A percentile compares a stretch with the other conserved stretches of the same genome.
These are phyloP conservation scores for Aphaenogaster ashmeadi DNA, from an alignment of 1,140 invertebrate genomes.

Conservation along the genomic window DNA sequence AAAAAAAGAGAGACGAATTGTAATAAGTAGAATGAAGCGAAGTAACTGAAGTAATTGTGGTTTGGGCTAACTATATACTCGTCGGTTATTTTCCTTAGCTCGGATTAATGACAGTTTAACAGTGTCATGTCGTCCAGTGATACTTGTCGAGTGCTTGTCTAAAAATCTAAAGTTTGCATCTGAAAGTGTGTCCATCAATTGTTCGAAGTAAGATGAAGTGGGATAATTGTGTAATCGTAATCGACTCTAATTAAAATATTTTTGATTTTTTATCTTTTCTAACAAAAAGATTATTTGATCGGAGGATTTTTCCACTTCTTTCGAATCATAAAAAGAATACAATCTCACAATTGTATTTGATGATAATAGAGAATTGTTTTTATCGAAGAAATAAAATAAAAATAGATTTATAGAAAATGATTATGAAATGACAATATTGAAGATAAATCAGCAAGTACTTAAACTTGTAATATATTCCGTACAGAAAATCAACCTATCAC, in stretches of 20 bases:
- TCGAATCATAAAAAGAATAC: not conserved
- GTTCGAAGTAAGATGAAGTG: constrained; percentile 32
- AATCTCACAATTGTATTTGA: not conserved
- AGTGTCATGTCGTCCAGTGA: constrained; percentile 52
- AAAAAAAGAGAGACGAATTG: constrained; percentile 37
- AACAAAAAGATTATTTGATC: not conserved
- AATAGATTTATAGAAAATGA: not conserved
- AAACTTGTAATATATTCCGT: not conserved
- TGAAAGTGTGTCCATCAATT: constrained; percentile 14
- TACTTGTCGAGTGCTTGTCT: constrained; percentile 40
- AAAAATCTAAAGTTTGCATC: constrained; percentile 34
- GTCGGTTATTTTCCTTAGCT: constrained; percentile 53
- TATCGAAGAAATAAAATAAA: not conserved
- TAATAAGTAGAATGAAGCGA: constrained; percentile 45
- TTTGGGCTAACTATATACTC: constrained; percentile 57
- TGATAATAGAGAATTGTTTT: not conserved
- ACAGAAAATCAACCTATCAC: not conserved
- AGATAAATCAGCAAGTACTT: not conserved
- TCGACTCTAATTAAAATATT: not conserved
- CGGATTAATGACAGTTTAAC: constrained; percentile 55
- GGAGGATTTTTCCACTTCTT: not conserved
- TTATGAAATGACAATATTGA: constrained; percentile 9
- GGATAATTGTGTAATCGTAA: constrained; percentile 18
- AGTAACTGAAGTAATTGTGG: constrained; percentile 43
- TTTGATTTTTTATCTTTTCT: not conserved